phyloP scores from a whole-genome alignment of 1,140 invertebrate species.

The Liolophura sinensis region DNA sequence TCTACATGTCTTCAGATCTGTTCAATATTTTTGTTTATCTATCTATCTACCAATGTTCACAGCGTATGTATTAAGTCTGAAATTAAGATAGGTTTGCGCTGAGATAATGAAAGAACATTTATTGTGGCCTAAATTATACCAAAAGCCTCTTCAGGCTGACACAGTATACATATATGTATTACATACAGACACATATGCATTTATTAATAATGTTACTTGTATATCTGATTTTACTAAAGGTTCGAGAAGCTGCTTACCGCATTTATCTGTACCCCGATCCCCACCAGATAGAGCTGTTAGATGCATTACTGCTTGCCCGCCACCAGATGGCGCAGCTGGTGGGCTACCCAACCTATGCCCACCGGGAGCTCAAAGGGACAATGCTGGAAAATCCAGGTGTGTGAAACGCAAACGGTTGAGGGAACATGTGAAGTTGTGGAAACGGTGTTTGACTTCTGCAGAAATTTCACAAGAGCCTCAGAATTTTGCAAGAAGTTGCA shows the following conservation, averaged over 20 bases:
- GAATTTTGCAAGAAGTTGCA: no score
- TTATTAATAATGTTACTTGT: conserved; percentile 3
- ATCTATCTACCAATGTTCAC: no score
- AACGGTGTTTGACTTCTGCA: neutral
- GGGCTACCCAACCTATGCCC: conserved; percentile 85
- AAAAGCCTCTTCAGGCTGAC: neutral
- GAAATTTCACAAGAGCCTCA: no score
- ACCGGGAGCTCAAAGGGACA: conserved; percentile 85
- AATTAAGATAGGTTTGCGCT: no score
- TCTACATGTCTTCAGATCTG: no score
- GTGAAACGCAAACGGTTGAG: no score
- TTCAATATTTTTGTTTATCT: no score
- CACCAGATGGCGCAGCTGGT: conserved; percentile 80
- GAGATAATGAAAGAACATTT: no score
- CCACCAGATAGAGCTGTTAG: conserved; percentile 76
- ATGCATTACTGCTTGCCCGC: conserved; percentile 72
- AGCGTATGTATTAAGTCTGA: no score
- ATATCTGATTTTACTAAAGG: conserved; percentile 36
- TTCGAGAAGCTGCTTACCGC: conserved; percentile 87
- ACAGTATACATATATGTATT: neutral
- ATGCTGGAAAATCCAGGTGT: conserved; percentile 75
- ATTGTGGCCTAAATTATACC: neutral
- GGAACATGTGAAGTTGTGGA: neutral
- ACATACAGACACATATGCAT: conserved; percentile 3
- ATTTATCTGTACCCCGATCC: conserved; percentile 80